These are phyloP conservation scores for Protonemura montana DNA, from an alignment of 2,888 invertebrate genomes.

Conservation along the genomic window DNA sequence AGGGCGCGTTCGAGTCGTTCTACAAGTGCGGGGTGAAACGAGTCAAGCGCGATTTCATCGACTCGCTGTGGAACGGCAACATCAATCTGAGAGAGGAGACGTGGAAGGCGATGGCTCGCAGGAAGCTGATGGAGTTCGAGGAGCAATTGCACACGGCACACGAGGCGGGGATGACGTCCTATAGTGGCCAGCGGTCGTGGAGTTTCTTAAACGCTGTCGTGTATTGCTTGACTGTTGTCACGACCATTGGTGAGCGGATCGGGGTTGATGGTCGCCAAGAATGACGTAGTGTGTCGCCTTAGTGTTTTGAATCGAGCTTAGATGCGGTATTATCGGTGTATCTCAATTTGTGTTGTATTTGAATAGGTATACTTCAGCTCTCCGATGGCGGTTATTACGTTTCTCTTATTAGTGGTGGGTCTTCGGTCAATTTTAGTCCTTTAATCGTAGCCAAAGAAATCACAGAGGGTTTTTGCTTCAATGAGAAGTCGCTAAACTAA, in stretches of 20 bases:
- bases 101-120: conserved; percentile 86
- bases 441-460: too few relatives aligned
- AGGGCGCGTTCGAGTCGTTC: conserved; percentile 84
- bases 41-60: conserved; percentile 86
- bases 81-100: conserved; percentile 86
- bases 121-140: conserved; percentile 83
- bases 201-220: conserved; percentile 87
- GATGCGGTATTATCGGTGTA: too few relatives aligned
- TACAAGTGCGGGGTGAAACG: conserved; percentile 89
- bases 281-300: too few relatives aligned
- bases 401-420: too few relatives aligned
- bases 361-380: too few relatives aligned
- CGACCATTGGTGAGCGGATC: conserved; percentile 82
- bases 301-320: too few relatives aligned
- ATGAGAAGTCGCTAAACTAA: too few relatives aligned
- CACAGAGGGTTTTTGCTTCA: too few relatives aligned
- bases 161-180: conserved; percentile 83
- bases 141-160: conserved; percentile 84
- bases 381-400: too few relatives aligned
- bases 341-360: too few relatives aligned
- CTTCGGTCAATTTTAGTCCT: too few relatives aligned
- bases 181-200: conserved; percentile 86
- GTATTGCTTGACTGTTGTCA: conserved; percentile 85
- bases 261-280: background rate
- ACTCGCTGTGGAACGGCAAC: conserved; percentile 81